Base-by-base conservation (phyloP, 2,888 invertebrate species). In the Steinernema carpocapsae region DNA sequence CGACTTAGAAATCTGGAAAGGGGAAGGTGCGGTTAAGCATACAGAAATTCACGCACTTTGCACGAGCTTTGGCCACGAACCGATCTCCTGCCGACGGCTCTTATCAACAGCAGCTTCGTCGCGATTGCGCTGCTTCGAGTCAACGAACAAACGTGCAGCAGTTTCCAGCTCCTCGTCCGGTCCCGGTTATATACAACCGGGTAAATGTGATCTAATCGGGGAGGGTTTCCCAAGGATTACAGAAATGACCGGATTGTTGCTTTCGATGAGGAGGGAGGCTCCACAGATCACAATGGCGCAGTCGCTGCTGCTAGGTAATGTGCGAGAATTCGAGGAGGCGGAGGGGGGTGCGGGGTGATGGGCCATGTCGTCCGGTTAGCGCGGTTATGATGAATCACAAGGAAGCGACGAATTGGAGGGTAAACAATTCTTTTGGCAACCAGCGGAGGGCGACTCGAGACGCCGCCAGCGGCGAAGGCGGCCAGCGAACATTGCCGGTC, bases 301-400 rank as follows among this genome's bases (percentile, higher is more conserved):
- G 7, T 14, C 43, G 43, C 10, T 43, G 14, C 7, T 43, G 10
- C 24, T 56, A 26, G 56, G 56, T 22, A 6, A 24, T 12, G 56
- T 56, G 56, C 22, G 56, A 6, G 56, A 56, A 56, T 56, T 56
- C 26, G 56, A 56, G 56, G 56, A 56, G 56, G 56, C 26, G 56
- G 56, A 56, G 56, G n/a, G n/a, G n/a, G n/a, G n/a, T n/a, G n/a
- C n/a, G n/a, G n/a, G n/a, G 56, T 19, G 19, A 51, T 51, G 51
- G 51, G 7, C 51, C 51, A 51, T 51, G 51, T 51, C 51, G 26
- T 6, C 14, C 43, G 24, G 2, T 43, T 10, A 24, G 6, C 56
- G 22, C 14, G 56, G 22, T 56, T 56, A 56, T 56, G 56, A 24
- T 56, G 56, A 56, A 56, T 56, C 56, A 56, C 56, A 56, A 14